phyloP scores from a whole-genome alignment of 2,113 vertebrate genomes.

The Machaerirhynchus nigripectus region DNA sequence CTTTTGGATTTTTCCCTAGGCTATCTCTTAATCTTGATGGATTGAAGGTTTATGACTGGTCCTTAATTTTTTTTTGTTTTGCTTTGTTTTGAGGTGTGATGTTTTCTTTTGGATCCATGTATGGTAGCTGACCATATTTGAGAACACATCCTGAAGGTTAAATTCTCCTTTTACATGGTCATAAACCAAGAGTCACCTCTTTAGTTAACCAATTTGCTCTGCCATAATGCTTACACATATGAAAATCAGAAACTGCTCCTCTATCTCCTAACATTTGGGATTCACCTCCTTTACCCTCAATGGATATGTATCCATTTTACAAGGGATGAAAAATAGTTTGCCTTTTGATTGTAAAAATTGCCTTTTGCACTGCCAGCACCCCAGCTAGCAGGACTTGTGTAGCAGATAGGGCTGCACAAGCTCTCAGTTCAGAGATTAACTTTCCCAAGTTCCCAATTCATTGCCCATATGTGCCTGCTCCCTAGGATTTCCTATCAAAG shows the following conservation, averaged over 20 bases:
- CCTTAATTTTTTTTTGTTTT: no score
- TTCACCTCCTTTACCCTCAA: not conserved
- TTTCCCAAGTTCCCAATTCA: not conserved
- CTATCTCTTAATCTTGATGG: not conserved
- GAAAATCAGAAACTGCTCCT: not conserved
- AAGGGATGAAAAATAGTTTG: not conserved
- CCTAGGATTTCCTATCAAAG: not conserved
- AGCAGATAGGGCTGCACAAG: not conserved
- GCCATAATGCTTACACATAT: not conserved
- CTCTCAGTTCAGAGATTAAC: not conserved
- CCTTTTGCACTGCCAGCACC: not conserved
- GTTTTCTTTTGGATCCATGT: not conserved
- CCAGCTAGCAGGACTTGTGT: rapidly evolving
- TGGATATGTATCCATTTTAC: not conserved
- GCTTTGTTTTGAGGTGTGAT: not conserved
- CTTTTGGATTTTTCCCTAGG: not conserved
- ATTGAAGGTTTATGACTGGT: not conserved
- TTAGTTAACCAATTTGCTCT: not conserved
- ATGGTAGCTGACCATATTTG: not conserved
- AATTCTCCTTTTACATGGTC: not conserved
- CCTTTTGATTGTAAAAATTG: not conserved
- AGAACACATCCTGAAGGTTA: not conserved
- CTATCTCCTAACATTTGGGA: not conserved
- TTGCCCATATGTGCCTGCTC: not conserved
- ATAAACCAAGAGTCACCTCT: not conserved